Base-by-base conservation (phyloP, 2,113 vertebrate genomes). In the Sorex fumeus region DNA sequence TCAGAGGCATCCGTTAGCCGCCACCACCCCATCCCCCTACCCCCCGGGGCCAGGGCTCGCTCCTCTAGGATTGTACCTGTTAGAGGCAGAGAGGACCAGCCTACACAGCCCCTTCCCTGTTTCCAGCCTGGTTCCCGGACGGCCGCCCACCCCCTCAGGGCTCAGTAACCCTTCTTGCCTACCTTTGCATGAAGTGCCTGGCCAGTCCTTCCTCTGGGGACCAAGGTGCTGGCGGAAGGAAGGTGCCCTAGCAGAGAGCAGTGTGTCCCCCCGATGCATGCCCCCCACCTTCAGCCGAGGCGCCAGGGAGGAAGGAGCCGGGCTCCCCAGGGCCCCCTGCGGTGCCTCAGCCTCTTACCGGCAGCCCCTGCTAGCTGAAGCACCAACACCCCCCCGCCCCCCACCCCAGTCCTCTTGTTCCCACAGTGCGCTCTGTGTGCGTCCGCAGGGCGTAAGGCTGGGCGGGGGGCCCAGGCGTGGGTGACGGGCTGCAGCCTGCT, bases 51-150 rank as follows among this genome's bases (percentile, higher is more conserved):
- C 8, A 1, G 18, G 21, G 16, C 11, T 3, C 0, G 0, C 50
- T 15, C 12, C 75, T 36, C 28, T 34, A 32, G 25, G n/a, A 8
- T 66, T 10, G 2, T 16, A 3, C 40, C 11, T 0, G 2, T 9
- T 3, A 34, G 18, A n/a, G 13, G 40, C 3, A 3, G 71, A 78
- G 16, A n/a, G 34, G 13, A 32, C 50, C 10, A 11, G 69, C 36
- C 3, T 47, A 64, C 90, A 79, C 71, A 21, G 16, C 67, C 80
- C 23, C 11, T n/a, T 15, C 11, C 23, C 4, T 7, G 30, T 78
- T 86, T 90, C 95, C 84, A 0, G 40, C 36, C 86, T 84, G 15
- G 43, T 90, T 93, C 86, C 80, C 83, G 72, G 85, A 89, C 82
- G 88, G 88, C 88, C 30, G 2, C 57, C 53, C 2, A 53, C 81